These are phyloP conservation scores for Alauda arvensis DNA, from an alignment of 2,797 vertebrate species.

Conservation along the genomic window DNA sequence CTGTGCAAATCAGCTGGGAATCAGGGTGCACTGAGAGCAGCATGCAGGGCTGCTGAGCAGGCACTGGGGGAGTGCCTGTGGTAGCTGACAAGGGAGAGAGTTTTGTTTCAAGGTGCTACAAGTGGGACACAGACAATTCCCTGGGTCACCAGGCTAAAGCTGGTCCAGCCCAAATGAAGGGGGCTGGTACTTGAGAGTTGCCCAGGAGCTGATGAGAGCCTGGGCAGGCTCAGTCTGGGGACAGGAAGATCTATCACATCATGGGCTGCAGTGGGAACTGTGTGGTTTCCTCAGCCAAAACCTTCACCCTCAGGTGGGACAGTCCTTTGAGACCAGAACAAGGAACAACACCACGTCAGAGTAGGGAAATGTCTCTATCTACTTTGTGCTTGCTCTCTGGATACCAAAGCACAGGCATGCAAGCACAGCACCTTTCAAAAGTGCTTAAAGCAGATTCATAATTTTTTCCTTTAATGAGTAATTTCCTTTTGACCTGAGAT, in stretches of 20 bases:
- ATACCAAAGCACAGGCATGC: neutral
- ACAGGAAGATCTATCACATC: neutral
- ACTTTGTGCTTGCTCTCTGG: neutral
- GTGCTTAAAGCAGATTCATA: neutral
- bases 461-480: neutral
- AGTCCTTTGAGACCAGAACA: neutral
- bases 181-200: neutral
- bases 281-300: neutral
- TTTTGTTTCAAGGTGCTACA: neutral
- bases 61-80: neutral
- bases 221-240: neutral
- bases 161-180: neutral
- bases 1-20: neutral
- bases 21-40: neutral
- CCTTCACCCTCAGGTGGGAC: neutral
- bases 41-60: accelerated
- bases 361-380: neutral
- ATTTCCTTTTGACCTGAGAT: neutral
- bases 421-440: neutral
- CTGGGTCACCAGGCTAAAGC: neutral
- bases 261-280: neutral
- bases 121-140: neutral
- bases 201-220: neutral
- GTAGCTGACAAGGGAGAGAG: neutral
- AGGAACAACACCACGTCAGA: neutral